These are phyloP conservation scores for Megalurothrips usitatus DNA, from an alignment of 2,888 invertebrate genomes.

Conservation along the genomic window DNA sequence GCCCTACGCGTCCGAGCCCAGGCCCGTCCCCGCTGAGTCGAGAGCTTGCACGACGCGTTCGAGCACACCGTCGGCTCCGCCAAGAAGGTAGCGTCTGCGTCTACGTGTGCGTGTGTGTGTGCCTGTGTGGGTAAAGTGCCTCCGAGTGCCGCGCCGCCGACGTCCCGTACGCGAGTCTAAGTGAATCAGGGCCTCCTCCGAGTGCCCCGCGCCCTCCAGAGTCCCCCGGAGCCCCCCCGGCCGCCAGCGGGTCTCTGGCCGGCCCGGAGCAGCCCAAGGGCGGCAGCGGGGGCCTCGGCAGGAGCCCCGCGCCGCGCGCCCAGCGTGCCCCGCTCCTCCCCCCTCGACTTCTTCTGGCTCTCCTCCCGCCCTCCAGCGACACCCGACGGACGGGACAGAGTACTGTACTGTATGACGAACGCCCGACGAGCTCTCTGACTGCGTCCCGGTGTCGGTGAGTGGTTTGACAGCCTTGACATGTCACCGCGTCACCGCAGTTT, in stretches of 20 bases:
- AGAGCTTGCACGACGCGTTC: slow-evolving; percentile 10
- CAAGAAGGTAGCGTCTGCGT: slow-evolving; percentile 14
- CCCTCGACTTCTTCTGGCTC: not conserved
- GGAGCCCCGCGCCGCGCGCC: not conserved
- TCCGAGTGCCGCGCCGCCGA: not conserved
- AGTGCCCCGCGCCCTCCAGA: not conserved
- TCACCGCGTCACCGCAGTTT: not conserved
- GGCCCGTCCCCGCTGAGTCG: slow-evolving; percentile 18
- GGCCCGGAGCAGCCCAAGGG: not conserved
- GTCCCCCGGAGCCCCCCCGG: not conserved
- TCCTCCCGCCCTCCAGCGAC: not conserved
- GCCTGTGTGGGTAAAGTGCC: not conserved
- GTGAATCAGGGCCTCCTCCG: not conserved
- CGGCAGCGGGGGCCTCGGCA: not conserved
- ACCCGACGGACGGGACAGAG: not conserved
- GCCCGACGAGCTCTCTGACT: not conserved
- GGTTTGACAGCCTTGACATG: not conserved
- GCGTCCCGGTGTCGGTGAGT: not conserved
- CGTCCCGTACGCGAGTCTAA: not conserved
- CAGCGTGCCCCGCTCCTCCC: not conserved
- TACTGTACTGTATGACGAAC: not conserved
- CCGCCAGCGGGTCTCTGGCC: not conserved
- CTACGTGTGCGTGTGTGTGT: not conserved
- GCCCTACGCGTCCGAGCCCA: not conserved
- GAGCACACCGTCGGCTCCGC: slow-evolving; percentile 4